Conservation (phyloP, 2,113 vertebrate species). For the Catharus bicknelli region DNA sequence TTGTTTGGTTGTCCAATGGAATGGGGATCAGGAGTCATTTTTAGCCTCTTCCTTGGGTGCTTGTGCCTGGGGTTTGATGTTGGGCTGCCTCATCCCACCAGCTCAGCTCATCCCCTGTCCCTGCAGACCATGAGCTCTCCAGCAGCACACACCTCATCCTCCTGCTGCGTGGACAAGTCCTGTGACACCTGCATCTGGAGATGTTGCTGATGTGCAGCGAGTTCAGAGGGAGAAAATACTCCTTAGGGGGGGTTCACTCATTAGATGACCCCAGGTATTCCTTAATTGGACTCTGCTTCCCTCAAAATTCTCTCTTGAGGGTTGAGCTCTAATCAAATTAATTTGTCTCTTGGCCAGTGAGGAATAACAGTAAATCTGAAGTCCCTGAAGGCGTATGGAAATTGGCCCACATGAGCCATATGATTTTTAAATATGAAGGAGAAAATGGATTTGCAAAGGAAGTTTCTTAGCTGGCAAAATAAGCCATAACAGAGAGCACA, state of each 20-base stretch:
- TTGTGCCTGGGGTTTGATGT: background rate
- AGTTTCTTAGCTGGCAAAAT: background rate
- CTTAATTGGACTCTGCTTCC: background rate
- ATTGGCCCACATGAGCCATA: background rate
- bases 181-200: background rate
- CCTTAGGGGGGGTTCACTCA: accelerated
- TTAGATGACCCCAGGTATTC: background rate
- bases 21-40: background rate
- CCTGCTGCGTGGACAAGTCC: background rate
- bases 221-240: background rate
- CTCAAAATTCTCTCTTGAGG: conserved; percentile 1
- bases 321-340: conserved; percentile 21
- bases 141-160: background rate
- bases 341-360: background rate
- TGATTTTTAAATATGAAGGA: conserved; percentile 27
- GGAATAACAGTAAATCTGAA: conserved; percentile 43
- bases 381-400: conserved; percentile 17
- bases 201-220: accelerated
- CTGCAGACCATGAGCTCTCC: background rate
- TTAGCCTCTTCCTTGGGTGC: background rate
- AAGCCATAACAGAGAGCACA: background rate
- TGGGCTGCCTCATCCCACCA: background rate
- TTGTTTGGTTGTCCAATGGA: background rate
- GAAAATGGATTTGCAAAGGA: background rate
- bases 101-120: background rate